phyloP scores from a whole-genome alignment of 2,888 invertebrate species.

The Euplexia lucipara region DNA sequence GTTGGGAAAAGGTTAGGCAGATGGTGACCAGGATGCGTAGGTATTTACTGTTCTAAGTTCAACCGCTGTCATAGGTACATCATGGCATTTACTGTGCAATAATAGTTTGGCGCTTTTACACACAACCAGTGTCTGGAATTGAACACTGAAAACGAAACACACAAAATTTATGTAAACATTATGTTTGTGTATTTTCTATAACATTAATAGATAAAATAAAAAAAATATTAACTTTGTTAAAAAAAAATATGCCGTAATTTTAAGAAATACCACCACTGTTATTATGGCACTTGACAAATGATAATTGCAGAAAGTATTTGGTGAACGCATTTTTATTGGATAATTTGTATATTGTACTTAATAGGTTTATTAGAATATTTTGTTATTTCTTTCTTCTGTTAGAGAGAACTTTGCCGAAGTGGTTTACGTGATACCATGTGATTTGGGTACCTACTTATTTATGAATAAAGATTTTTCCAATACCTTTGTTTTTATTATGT shows the following conservation, averaged over 20 bases:
- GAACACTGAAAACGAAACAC: no score
- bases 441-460: slow-evolving; percentile 81
- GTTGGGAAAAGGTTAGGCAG: no score
- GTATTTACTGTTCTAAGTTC: no score
- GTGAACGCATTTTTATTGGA: slow-evolving; percentile 54
- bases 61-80: no score
- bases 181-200: slow-evolving; percentile 4
- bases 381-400: slow-evolving; percentile 43
- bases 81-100: no score
- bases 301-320: slow-evolving; percentile 43
- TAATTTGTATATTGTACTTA: slow-evolving; percentile 35
- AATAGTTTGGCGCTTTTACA: no score
- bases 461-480: slow-evolving; percentile 71
- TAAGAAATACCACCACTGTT: slow-evolving; percentile 35
- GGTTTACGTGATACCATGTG: slow-evolving; percentile 81
- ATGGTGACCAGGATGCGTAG: no score
- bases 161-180: no score
- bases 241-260: slow-evolving; percentile 20
- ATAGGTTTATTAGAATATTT: slow-evolving; percentile 31
- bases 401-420: slow-evolving; percentile 68
- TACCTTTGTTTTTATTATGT: slow-evolving; percentile 2
- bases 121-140: no score
- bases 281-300: slow-evolving; percentile 31
- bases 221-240: neutral
- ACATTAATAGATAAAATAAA: neutral